A percentile compares a stretch with the other conserved stretches of the same genome.
These are phyloP conservation scores for Diarsia brunnea DNA, from an alignment of 2,888 invertebrate species.

Conservation along the genomic window DNA sequence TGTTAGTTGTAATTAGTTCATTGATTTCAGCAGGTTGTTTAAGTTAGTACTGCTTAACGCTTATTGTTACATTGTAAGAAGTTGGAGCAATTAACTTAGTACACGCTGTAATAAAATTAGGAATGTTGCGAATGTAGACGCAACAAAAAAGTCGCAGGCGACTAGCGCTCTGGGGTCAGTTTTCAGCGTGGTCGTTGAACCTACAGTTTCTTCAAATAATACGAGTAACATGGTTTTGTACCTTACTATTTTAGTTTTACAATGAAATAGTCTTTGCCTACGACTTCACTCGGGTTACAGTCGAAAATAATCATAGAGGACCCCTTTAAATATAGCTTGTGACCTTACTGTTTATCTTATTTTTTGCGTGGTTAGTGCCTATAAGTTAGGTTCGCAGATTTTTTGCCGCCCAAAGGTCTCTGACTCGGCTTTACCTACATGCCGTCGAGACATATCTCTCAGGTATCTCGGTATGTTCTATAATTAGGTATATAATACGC, in stretches of 20 bases:
- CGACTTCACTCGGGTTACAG: background rate
- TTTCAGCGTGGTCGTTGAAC: slow-evolving; percentile 38
- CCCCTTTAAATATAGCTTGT: background rate
- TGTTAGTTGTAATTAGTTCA: slow-evolving; percentile 22
- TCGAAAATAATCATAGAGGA: background rate
- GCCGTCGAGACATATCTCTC: background rate
- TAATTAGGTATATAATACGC: too few relatives aligned
- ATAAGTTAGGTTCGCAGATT: background rate
- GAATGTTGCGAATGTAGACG: slow-evolving; percentile 22
- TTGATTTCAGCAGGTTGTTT: slow-evolving; percentile 30
- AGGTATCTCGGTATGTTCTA: background rate
- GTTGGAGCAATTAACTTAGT: slow-evolving; percentile 25
- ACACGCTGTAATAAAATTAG: slow-evolving; percentile 38
- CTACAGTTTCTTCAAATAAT: slow-evolving; percentile 16
- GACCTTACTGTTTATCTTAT: too few relatives aligned
- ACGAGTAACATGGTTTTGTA: too few relatives aligned
- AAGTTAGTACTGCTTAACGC: background rate
- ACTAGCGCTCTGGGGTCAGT: background rate
- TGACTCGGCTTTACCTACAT: background rate
- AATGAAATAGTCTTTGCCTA: background rate
- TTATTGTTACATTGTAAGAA: slow-evolving; percentile 6
- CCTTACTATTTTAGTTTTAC: slow-evolving; percentile 1
- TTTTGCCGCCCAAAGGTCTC: background rate
- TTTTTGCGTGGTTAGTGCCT: too few relatives aligned
- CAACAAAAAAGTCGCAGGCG: slow-evolving; percentile 25